These are phyloP conservation scores for Perca flavescens DNA, from an alignment of 2,113 vertebrate genomes.

Conservation along the genomic window DNA sequence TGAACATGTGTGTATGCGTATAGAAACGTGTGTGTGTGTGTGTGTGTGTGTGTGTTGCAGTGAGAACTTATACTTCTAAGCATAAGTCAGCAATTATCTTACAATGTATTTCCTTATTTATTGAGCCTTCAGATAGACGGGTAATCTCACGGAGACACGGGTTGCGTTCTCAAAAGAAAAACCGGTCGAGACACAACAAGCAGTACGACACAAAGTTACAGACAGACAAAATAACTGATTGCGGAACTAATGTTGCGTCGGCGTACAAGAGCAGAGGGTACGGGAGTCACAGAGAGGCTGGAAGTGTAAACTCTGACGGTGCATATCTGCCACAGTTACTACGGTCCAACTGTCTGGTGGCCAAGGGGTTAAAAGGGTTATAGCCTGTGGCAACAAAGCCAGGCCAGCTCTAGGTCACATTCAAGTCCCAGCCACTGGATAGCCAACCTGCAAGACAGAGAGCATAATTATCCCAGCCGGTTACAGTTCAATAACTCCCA, in stretches of 20 bases:
- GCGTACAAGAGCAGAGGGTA: background rate
- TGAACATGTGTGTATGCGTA: conserved; percentile 14
- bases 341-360: conserved; percentile 3
- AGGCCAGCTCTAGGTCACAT: conserved; percentile 92
- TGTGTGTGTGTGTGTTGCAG: background rate
- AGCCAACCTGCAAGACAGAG: conserved; percentile 95
- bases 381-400: conserved; percentile 83
- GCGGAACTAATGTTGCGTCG: background rate
- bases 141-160: too few relatives aligned
- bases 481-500: conserved; percentile 99
- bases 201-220: too few relatives aligned
- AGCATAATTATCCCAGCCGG: conserved; percentile 97
- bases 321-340: background rate
- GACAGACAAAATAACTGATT: background rate
- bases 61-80: background rate
- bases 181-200: too few relatives aligned
- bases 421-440: conserved; percentile 91
- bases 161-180: too few relatives aligned
- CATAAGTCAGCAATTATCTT: too few relatives aligned
- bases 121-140: too few relatives aligned
- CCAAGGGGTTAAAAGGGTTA: conserved; percentile 70
- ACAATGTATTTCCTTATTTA: background rate
- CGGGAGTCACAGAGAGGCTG: background rate
- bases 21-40: background rate
- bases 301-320: conserved; percentile 13